Percentiles rank a stretch among this genome's conserved stretches.
Evolutionary conservation across 2,797 vertebrate genomes (phyloP).

Genomic region (Helostoma temminkii): DNA sequence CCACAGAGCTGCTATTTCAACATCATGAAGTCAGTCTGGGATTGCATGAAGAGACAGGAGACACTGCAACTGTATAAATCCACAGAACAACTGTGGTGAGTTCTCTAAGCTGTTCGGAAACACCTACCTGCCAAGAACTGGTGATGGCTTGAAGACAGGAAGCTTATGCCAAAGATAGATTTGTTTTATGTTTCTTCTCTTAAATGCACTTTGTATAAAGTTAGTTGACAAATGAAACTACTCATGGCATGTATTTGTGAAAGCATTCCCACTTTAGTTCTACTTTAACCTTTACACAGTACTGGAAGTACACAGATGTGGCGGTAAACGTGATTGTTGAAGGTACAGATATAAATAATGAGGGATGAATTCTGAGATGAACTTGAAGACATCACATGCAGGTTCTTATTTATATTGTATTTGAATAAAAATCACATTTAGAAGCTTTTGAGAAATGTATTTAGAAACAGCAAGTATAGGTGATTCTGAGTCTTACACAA

Average conservation of each 20-base stretch:
- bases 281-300: background rate
- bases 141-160: too few species aligned
- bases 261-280: background rate
- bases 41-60: too few species aligned
- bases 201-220: too few species aligned
- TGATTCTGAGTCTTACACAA: too few species aligned
- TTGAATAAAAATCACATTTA: conserved; percentile 8
- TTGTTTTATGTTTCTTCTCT: too few species aligned
- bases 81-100: background rate
- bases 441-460: background rate
- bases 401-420: background rate
- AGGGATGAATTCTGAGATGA: background rate
- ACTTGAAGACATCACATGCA: background rate
- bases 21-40: background rate
- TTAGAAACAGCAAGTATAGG: too few species aligned
- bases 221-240: too few species aligned
- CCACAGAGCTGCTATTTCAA: background rate
- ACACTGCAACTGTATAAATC: background rate
- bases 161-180: too few species aligned
- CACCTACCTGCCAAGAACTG: too few species aligned
- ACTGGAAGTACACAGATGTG: background rate
- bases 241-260: background rate
- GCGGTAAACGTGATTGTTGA: background rate
- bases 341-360: background rate
- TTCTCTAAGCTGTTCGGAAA: background rate